Evolutionary conservation across 2,888 invertebrate species (phyloP), one percentile per base, ranked within the genome.

Genomic region (Sarcophaga carnaria): DNA sequence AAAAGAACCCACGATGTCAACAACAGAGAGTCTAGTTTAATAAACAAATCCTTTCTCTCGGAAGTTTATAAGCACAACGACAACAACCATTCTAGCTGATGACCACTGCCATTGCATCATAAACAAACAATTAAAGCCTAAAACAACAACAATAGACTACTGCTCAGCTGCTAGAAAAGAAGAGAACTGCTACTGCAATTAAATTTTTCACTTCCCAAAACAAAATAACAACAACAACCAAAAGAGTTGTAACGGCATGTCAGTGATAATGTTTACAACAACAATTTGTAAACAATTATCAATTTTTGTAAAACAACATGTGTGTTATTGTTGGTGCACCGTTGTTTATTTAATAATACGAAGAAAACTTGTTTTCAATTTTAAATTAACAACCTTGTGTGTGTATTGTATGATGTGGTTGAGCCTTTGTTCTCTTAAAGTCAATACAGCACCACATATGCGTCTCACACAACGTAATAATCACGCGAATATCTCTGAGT

Each of bases 401-500:
- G 47, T 87, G 8, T 76, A 79, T 71, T 76, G 75, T 69, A 71
- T 84, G 71, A 79, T 87, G 79, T 87, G 84, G 84, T 72, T 84
- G 27, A 66, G 71, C 12, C 75, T 87, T 25, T 12, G 12, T 5
- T 17, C 12, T 54, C 17, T 12, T 17, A 54, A 54, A 14, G 54
- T 12, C 54, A 17, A 54, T 37, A 88, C 89, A 47, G 87, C 87
- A 20, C 86, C 89, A 49, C 90, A 88, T 89, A 92, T 93, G 76
- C 90, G 89, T 83, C 89, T 94, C 86, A 94, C 94, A 59, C 96
- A 96, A 90, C 95, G 94, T 91, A 96, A 96, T 92, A 95, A 95
- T 92, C 96, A 96, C 93, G 95, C 95, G 89, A 96, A 97, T 92
- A 96, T 97, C 89, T 96, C 97, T 22, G 94, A 95, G 80, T 94